phyloP scores from a whole-genome alignment of 1,140 invertebrate species.

The Uloborus diversus region DNA sequence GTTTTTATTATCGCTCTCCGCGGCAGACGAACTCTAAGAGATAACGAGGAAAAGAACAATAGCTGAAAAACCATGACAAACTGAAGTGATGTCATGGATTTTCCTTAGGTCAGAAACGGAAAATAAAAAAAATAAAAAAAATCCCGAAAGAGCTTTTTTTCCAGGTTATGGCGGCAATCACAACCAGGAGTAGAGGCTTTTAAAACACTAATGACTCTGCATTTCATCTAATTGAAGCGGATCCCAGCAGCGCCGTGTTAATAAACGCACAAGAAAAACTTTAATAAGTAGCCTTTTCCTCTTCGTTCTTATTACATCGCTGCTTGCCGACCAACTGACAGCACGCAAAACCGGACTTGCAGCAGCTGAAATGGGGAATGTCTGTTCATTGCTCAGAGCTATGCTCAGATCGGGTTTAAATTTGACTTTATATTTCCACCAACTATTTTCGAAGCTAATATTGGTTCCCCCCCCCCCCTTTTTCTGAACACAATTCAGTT shows the following conservation, averaged over 20 bases:
- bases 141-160: not conserved
- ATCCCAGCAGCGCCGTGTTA: not conserved
- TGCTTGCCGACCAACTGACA: not conserved
- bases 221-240: slow-evolving; percentile 9
- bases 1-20: too few relatives aligned
- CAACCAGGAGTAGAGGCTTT: not conserved
- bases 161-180: slow-evolving; percentile 19
- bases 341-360: slow-evolving; percentile 19
- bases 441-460: too few relatives aligned
- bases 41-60: too few relatives aligned
- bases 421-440: too few relatives aligned
- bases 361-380: not conserved
- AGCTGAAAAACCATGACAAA: too few relatives aligned
- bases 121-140: not conserved
- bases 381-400: not conserved
- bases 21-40: too few relatives aligned
- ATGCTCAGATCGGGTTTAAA: too few relatives aligned
- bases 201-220: slow-evolving; percentile 10
- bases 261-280: slow-evolving; percentile 21
- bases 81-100: not conserved
- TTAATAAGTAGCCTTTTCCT: slow-evolving; percentile 18
- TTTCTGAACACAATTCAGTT: too few relatives aligned
- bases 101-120: not conserved
- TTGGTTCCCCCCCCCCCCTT: too few relatives aligned
- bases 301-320: slow-evolving; percentile 7